Evolutionary conservation across 2,113 vertebrate genomes (phyloP).

Genomic region (Rynchops niger): DNA sequence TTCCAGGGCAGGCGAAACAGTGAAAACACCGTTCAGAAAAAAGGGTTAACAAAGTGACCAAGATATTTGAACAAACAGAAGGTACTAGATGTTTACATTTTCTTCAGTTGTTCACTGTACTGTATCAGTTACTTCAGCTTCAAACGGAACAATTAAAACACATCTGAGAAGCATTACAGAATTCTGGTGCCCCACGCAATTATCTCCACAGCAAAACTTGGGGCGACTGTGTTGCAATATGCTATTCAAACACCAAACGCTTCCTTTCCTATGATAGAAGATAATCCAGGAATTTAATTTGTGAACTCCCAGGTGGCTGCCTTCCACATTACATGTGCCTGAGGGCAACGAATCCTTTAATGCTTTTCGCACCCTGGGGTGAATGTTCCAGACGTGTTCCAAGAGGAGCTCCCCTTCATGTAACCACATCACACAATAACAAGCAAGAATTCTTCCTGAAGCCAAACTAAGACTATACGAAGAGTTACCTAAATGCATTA

Average conservation of each 20-base stretch:
- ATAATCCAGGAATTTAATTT: constrained; percentile 36
- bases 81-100: background rate
- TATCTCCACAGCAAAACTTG: background rate
- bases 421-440: background rate
- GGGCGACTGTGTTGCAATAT: background rate
- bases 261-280: constrained; percentile 23
- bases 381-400: constrained; percentile 31
- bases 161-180: background rate
- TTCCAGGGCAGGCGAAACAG: background rate
- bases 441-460: background rate
- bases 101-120: background rate
- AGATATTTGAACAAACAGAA: background rate
- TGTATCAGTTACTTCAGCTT: background rate
- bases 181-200: background rate
- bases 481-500: background rate
- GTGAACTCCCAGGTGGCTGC: background rate
- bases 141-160: background rate
- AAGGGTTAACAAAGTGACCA: background rate
- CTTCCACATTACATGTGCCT: background rate
- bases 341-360: background rate
- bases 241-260: background rate
- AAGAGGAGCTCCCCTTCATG: constrained; percentile 13
- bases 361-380: background rate
- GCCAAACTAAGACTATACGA: background rate
- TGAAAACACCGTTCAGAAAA: background rate